Base-by-base conservation (phyloP, 2,888 invertebrate species). In the Smittia sp. region DNA sequence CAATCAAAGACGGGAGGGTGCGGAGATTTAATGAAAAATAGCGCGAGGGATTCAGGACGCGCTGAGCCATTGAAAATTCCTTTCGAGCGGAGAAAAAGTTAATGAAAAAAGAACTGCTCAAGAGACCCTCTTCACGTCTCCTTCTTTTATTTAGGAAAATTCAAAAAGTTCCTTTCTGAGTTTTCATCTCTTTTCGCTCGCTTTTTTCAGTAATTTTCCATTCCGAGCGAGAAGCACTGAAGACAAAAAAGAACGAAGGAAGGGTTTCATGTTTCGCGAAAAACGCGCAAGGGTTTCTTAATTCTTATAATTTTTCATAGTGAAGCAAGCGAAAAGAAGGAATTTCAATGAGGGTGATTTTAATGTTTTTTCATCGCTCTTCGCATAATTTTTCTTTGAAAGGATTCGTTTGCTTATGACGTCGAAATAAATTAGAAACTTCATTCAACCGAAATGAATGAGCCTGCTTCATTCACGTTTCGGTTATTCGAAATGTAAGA, bases 311-410 rank as follows among this genome's bases (percentile, higher is more conserved):
- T 58, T 58, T 58, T 58, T 58, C 58, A 58, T 58, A 58, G 58
- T 58, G 20, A 22, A 58, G n/a, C 7, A 22, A 58, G 58, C 7
- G 22, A 18, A 22, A 58, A 65, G 15, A 65, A 65, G 24, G 65
- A 67, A 41, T 67, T 67, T 67, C 13, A 67, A 67, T 46, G 46
- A 67, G 67, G 67, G 67, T 67, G 67, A 67, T 67, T 67, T 67
- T 67, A 41, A 67, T 67, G 67, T n/a, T 39, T 67, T 67, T 67
- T 67, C 22, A 20, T 58, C 58, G 58, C 18, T 58, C n/a, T 58
- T 58, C 58, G 58, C 58, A 58, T 58, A 58, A 58, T 58, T 58
- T 58, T 58, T 58, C 58, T 58, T 58, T n/a, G 32, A 32, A 9
- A 32, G 32, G 32, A 6, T 32, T 32, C 32, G 9, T 32, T 32